Conservation (phyloP, 2,113 vertebrate genomes). For the Meles meles region DNA sequence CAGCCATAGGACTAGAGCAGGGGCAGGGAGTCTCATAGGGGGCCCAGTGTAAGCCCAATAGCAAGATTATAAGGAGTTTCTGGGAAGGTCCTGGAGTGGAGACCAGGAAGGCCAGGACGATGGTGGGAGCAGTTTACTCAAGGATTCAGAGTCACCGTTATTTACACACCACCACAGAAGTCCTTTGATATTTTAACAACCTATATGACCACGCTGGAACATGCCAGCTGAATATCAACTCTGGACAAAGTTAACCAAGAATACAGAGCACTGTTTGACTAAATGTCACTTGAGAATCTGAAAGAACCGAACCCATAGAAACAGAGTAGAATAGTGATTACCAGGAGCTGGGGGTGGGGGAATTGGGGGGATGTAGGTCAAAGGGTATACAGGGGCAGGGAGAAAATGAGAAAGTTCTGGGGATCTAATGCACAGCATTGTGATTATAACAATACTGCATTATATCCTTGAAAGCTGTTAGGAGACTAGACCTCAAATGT, state of each 20-base stretch:
- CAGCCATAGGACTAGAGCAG: neutral
- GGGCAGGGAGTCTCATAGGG: too few relatives aligned
- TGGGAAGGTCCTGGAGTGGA: neutral
- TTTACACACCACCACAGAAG: neutral
- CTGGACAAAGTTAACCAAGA: neutral
- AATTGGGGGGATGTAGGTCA: neutral
- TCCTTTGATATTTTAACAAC: neutral
- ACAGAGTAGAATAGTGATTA: neutral
- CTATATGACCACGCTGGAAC: neutral
- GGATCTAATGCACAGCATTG: neutral
- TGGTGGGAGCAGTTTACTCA: neutral
- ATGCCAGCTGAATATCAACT: neutral
- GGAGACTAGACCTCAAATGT: neutral
- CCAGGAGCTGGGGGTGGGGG: neutral
- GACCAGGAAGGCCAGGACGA: neutral
- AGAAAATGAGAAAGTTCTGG: neutral
- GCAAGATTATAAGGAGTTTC: neutral
- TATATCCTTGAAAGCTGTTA: neutral
- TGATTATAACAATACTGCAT: neutral
- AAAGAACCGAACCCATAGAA: neutral
- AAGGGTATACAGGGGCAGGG: neutral
- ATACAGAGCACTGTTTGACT: neutral
- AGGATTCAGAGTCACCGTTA: neutral
- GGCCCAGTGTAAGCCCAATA: neutral
- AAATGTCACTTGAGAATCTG: neutral